phyloP scores from a whole-genome alignment of 2,888 invertebrate genomes.

The Chromoteleia sp. region DNA sequence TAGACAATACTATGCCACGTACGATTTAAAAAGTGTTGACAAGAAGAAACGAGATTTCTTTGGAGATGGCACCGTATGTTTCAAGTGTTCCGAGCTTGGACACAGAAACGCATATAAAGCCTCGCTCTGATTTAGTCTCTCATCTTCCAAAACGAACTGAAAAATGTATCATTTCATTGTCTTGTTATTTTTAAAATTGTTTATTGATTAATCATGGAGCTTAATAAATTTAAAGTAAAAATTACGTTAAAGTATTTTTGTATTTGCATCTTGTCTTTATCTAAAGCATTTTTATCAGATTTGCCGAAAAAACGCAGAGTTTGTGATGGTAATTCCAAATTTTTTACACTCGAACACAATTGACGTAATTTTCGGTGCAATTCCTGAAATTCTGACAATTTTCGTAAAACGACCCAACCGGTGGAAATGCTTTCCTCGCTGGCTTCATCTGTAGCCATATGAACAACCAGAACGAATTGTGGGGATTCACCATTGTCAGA shows the following conservation, averaged over 20 bases:
- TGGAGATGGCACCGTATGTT: slow-evolving; percentile 90
- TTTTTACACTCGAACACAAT: slow-evolving; percentile 92
- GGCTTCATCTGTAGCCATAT: slow-evolving; percentile 89
- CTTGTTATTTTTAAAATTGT: too few species aligned
- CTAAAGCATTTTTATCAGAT: slow-evolving; percentile 91
- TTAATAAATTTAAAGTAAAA: slow-evolving; percentile 75
- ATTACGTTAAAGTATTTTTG: slow-evolving; percentile 93
- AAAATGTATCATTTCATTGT: slow-evolving; percentile 34
- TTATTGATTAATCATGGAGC: slow-evolving; percentile 10
- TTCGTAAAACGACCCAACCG: slow-evolving; percentile 89
- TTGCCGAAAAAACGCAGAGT: slow-evolving; percentile 94
- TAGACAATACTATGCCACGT: slow-evolving; percentile 73
- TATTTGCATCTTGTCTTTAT: slow-evolving; percentile 92
- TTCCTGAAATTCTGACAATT: slow-evolving; percentile 89
- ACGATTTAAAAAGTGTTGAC: slow-evolving; percentile 94
- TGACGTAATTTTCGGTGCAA: slow-evolving; percentile 93
- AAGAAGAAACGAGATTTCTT: slow-evolving; percentile 95
- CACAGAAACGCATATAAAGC: slow-evolving; percentile 96
- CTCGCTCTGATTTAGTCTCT: slow-evolving; percentile 94
- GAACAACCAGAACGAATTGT: slow-evolving; percentile 92
- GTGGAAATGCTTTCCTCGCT: slow-evolving; percentile 87
- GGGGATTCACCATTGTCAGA: slow-evolving; percentile 88
- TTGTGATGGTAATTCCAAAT: slow-evolving; percentile 92
- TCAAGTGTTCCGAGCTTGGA: slow-evolving; percentile 95
- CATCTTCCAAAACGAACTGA: slow-evolving; percentile 94